Base-by-base conservation (phyloP, 2,797 vertebrate genomes). In the Acanthurus lineatus region DNA sequence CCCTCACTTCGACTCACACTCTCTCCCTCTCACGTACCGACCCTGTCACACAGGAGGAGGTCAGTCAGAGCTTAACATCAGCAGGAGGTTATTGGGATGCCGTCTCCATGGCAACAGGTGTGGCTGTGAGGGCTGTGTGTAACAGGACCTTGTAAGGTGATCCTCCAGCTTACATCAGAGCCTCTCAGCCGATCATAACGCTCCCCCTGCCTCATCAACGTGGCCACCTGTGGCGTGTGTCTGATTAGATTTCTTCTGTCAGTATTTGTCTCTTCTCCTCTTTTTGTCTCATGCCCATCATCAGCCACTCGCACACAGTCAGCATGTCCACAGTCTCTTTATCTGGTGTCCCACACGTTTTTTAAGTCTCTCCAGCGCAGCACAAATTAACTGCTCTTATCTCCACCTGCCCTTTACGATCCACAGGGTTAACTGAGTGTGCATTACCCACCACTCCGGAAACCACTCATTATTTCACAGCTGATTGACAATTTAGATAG, bases 121-220 rank as follows among this genome's bases (percentile, higher is more conserved):
- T 12, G 70, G 44, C 78, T 74, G 68, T 84, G 77, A 49, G 47
- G 75, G 82, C 72, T 63, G 65, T 62, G 82, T 81, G 90, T 81
- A 92, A 93, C 84, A 73, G 66, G 79, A 90, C 58, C 77, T 74
- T 64, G 91, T 86, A 89, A 92, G 79, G 83, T 64, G 86, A 93
- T 92, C 90, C 77, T 76, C 71, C 48, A 17, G 66, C 59, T 83
- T 81, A 86, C 61, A 61, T 81, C 77, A 79, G 73, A 54, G 64
- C n/a, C 76, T 64, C 20, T 69, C 44, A 19, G 71, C 84, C 90
- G 88, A 57, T 88, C 47, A 4, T 5, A 28, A 11, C 32, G 0
- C 20, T 1, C 42, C 38, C 12, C n/a, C 42, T 19, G 56, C n/a
- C 69, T 47, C 16, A 0, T 20, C 68, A 42, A 32, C 59, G 2